Conservation (phyloP, 2,888 invertebrate species). For the Sinodicranocentrus sp. region DNA sequence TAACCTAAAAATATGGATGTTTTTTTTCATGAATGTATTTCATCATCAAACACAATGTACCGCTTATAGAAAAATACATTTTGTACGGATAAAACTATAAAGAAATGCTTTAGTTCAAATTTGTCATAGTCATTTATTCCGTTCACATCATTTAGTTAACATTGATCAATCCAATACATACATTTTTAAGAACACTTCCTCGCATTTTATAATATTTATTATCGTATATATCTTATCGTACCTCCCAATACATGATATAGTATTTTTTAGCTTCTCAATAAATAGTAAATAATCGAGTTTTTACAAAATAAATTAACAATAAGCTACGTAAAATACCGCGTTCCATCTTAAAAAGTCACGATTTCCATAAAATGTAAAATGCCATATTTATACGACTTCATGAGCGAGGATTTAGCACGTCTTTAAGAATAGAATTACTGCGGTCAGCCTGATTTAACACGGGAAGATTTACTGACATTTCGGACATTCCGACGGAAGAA, state of each 20-base stretch:
- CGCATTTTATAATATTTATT: no score
- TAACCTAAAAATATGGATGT: conserved; percentile 11
- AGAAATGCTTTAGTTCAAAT: conserved; percentile 28
- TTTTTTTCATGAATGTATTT: conserved; percentile 42
- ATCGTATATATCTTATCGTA: no score
- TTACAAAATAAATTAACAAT: no score
- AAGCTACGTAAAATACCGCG: no score
- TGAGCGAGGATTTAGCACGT: conserved; percentile 80
- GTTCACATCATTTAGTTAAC: conserved; percentile 31
- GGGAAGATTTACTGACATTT: conserved; percentile 76
- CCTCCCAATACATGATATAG: no score
- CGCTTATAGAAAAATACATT: conserved; percentile 65
- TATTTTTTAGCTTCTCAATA: no score
- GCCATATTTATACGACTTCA: conserved; percentile 51
- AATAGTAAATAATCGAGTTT: no score
- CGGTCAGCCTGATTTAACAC: conserved; percentile 77
- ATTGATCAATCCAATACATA: no score
- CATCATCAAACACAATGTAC: conserved; percentile 40
- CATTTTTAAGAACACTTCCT: no score
- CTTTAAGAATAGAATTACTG: conserved; percentile 82
- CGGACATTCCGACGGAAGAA: conserved; percentile 62
- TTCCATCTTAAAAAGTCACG: no score
- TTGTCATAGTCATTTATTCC: conserved; percentile 11
- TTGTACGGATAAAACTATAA: conserved; percentile 57
- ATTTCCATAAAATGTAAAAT: background rate